Conservation (phyloP, 2,113 vertebrate species). For the Notiomystis cincta region DNA sequence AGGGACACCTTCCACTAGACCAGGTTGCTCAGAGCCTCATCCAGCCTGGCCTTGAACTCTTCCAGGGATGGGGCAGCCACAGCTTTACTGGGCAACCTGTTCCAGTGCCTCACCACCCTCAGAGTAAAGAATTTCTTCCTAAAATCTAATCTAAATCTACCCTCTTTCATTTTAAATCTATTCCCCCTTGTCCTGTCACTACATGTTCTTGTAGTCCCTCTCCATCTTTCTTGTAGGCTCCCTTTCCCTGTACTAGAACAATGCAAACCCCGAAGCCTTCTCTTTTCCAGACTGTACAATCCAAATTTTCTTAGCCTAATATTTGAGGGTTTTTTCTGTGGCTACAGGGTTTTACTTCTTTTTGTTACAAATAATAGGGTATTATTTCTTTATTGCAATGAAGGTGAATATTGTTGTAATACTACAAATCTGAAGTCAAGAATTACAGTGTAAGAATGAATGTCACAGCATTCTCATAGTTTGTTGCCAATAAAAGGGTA, state of each 20-base stretch:
- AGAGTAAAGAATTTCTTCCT: not conserved
- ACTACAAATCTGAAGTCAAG: not conserved
- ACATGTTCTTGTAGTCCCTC: not conserved
- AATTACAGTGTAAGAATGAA: not conserved
- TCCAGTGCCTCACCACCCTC: not conserved
- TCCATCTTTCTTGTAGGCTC: not conserved
- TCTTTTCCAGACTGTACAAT: not conserved
- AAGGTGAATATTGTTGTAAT: not conserved
- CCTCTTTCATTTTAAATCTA: not conserved
- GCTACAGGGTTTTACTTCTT: not conserved
- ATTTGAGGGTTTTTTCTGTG: not conserved
- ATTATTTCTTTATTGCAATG: not conserved
- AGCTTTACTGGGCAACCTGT: not conserved
- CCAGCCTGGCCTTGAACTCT: not conserved
- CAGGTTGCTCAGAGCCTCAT: not conserved
- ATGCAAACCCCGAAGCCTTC: accelerated
- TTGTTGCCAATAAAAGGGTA: not conserved
- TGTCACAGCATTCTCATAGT: not conserved
- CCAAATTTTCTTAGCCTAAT: not conserved
- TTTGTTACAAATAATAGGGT: not conserved
- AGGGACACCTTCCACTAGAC: not conserved
- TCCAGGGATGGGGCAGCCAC: not conserved
- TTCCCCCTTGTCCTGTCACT: not conserved
- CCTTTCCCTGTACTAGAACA: too few species aligned
- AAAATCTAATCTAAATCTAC: not conserved